Conservation (phyloP, 1,140 invertebrate genomes). For the Nasonia vitripennis region DNA sequence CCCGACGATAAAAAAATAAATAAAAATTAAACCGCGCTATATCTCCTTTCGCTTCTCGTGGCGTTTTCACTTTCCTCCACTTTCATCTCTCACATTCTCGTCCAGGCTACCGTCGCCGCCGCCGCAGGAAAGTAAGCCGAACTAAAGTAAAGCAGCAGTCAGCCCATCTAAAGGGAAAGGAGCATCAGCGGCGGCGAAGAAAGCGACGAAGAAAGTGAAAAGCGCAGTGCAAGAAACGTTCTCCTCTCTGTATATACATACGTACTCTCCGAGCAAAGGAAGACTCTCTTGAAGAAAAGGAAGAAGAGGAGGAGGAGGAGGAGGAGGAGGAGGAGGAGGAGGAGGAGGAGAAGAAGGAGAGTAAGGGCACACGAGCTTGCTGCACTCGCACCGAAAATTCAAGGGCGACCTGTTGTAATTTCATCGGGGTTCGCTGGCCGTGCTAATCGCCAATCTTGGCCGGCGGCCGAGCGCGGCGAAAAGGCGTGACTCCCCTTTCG, state of each 20-base stretch:
- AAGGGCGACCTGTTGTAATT: slow-evolving; percentile 59
- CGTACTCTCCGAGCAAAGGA: neutral
- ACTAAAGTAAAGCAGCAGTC: neutral
- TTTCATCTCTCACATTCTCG: slow-evolving; percentile 25
- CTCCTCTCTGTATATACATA: neutral
- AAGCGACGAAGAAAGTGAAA: slow-evolving; percentile 13
- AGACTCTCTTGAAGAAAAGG: neutral
- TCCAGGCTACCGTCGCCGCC: neutral
- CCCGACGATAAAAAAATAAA: neutral
- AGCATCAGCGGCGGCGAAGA: neutral
- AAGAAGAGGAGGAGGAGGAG: slow-evolving; percentile 45
- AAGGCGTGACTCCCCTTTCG: slow-evolving; percentile 29
- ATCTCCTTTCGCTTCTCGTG: neutral
- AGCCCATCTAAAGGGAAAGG: neutral
- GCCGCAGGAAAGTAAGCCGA: slow-evolving; percentile 26
- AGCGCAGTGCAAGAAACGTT: neutral
- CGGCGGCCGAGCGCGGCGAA: slow-evolving; percentile 11
- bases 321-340: slow-evolving; percentile 46
- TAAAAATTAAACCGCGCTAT: neutral
- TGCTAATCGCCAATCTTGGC: slow-evolving; percentile 47
- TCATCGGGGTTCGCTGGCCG: slow-evolving; percentile 54
- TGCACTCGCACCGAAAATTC: slow-evolving; percentile 62
- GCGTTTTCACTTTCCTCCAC: slow-evolving; percentile 18
- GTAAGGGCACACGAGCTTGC: slow-evolving; percentile 54
- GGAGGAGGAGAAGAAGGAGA: slow-evolving; percentile 53